Evolutionary conservation across 2,888 invertebrate genomes (phyloP).

Genomic region (Gibbula magus): DNA sequence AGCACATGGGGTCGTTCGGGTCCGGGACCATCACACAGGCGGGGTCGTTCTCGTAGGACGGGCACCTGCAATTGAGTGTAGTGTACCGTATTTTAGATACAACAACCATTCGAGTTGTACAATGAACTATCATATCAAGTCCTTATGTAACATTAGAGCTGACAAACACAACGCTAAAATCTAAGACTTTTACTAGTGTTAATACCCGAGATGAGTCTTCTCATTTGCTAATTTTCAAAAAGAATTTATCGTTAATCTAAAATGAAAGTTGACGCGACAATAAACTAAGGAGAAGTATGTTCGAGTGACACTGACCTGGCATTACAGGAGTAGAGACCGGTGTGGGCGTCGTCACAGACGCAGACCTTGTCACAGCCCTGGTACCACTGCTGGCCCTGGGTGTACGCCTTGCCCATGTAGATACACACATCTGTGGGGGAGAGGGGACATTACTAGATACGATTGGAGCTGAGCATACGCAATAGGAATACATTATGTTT

Average conservation of each 20-base stretch:
- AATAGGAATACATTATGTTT: no score
- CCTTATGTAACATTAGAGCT: no score
- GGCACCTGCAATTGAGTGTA: conserved; percentile 43
- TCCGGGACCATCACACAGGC: conserved; percentile 56
- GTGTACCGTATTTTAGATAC: no score
- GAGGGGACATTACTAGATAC: not conserved
- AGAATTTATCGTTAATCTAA: no score
- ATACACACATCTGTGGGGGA: conserved; percentile 44
- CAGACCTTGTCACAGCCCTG: conserved; percentile 55
- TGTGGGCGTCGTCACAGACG: conserved; percentile 58
- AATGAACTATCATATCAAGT: no score
- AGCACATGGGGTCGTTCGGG: conserved; percentile 54
- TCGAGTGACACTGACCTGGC: conserved; percentile 45
- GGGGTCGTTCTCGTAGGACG: conserved; percentile 44
- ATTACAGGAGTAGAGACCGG: conserved; percentile 54
- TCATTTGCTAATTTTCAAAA: no score
- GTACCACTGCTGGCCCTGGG: conserved; percentile 61
- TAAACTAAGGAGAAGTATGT: not conserved
- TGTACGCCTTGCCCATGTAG: conserved; percentile 54
- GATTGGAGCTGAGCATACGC: no score
- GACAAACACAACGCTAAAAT: no score
- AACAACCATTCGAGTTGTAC: no score
- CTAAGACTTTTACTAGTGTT: no score
- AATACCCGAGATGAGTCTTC: no score
- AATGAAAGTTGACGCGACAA: no score